Evolutionary conservation across 1,140 invertebrate genomes (phyloP).

Genomic region (Euglossa dilemma): DNA sequence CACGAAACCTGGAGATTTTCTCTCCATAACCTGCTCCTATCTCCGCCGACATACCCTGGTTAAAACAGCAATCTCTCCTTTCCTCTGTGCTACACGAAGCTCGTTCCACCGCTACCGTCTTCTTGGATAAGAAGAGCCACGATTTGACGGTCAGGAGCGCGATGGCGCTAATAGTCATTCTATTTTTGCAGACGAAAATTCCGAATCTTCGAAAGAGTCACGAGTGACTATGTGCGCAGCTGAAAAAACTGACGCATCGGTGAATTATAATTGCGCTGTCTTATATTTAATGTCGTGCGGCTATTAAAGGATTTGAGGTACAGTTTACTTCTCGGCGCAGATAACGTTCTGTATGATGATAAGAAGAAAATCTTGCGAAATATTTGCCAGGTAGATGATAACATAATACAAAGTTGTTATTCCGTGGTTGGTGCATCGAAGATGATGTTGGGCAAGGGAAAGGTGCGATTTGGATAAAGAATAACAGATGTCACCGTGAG

Average conservation of each 20-base stretch:
- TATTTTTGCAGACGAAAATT: not conserved
- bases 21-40: slow-evolving; percentile 22
- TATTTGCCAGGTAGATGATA: not conserved
- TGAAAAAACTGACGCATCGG: not conserved
- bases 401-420: not conserved
- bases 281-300: not conserved
- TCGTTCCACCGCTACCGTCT: too few species aligned
- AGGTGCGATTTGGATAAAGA: not conserved
- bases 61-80: slow-evolving; percentile 27
- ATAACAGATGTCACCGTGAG: not conserved
- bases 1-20: slow-evolving; percentile 53
- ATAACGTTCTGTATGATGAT: not conserved
- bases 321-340: not conserved
- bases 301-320: not conserved
- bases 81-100: not conserved
- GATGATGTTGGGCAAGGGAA: not conserved
- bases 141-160: not conserved
- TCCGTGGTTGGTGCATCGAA: too few species aligned
- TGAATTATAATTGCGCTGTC: not conserved
- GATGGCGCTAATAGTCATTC: not conserved
- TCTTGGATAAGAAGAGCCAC: not conserved
- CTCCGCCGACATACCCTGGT: slow-evolving; percentile 54
- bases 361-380: not conserved
- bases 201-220: not conserved
- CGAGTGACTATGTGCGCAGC: not conserved